phyloP scores from a whole-genome alignment of 2,797 vertebrate species.

The Clamator glandarius region DNA sequence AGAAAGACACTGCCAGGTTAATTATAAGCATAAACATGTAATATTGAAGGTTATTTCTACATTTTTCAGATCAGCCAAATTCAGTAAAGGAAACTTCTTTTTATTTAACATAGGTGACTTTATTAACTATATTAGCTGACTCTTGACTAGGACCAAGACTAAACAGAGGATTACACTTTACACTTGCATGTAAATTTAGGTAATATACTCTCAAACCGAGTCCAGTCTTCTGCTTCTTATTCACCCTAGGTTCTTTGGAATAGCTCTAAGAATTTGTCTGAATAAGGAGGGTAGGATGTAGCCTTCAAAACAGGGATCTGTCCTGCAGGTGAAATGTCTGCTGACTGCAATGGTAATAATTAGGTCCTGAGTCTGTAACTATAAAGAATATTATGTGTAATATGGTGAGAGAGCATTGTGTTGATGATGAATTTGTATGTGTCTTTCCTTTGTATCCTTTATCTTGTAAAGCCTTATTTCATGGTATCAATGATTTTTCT shows the following conservation, averaged over 20 bases:
- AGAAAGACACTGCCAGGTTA: neutral
- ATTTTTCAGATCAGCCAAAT: neutral
- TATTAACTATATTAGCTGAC: neutral
- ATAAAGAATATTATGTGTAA: neutral
- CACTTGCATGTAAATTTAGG: neutral
- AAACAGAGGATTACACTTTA: neutral
- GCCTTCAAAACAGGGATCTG: neutral
- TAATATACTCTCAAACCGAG: neutral
- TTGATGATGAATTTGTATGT: neutral
- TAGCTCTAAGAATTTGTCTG: neutral
- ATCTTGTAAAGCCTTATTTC: neutral
- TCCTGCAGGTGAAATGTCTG: neutral
- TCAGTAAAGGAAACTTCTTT: neutral
- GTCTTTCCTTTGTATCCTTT: neutral
- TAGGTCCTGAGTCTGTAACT: neutral
- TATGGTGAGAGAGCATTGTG: neutral
- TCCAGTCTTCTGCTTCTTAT: neutral
- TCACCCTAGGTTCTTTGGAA: neutral
- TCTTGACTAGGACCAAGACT: neutral
- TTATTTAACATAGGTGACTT: neutral
- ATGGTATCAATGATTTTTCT: slow-evolving; percentile 1
- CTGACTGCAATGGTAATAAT: neutral
- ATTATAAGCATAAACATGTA: neutral
- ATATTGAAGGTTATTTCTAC: neutral
- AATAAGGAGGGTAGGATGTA: neutral